phyloP scores from a whole-genome alignment of 2,113 vertebrate genomes.

The Morone chrysops region DNA sequence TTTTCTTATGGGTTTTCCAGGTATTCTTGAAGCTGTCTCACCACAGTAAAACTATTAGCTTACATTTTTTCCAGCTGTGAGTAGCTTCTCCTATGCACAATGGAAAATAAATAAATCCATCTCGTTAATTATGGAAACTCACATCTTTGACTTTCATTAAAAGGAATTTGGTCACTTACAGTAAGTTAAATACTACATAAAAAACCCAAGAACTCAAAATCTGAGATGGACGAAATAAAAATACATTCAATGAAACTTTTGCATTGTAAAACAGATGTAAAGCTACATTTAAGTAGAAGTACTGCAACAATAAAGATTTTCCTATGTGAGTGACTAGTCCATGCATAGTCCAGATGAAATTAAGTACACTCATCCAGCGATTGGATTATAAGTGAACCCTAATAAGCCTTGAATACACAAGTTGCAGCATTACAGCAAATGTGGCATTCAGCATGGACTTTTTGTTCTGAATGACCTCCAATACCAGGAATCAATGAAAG shows the following conservation, averaged over 20 bases:
- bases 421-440: slow-evolving; percentile 23
- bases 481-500: slow-evolving; percentile 94
- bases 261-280: neutral
- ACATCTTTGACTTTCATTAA: neutral
- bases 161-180: neutral
- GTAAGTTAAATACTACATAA: neutral
- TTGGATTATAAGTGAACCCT: slow-evolving; percentile 11
- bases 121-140: neutral
- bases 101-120: neutral
- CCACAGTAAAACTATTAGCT: neutral
- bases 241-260: neutral
- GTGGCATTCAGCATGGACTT: slow-evolving; percentile 35
- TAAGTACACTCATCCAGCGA: slow-evolving; percentile 22
- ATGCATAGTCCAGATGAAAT: slow-evolving; percentile 3
- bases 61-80: neutral
- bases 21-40: neutral
- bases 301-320: neutral
- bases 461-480: slow-evolving; percentile 86
- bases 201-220: neutral
- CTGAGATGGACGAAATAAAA: neutral
- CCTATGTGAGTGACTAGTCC: neutral
- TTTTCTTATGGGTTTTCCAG: neutral
- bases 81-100: neutral
- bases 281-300: neutral
- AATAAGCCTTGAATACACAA: slow-evolving; percentile 8